Conservation (phyloP, 2,888 invertebrate species). For the Conomelus anceps region DNA sequence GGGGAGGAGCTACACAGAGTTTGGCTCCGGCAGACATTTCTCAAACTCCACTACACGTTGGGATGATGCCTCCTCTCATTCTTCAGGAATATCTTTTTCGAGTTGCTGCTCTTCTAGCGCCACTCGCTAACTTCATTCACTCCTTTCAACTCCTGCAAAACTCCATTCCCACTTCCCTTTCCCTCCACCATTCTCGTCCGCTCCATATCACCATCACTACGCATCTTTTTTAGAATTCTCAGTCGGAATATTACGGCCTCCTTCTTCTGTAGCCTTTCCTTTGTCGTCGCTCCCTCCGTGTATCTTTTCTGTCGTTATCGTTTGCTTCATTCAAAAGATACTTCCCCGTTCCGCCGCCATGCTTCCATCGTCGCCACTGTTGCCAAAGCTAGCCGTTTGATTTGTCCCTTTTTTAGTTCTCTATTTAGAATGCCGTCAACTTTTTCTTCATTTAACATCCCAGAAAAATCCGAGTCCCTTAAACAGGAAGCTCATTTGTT, state of each 20-base stretch:
- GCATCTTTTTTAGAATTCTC: not conserved
- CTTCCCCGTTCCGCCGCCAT: not conserved
- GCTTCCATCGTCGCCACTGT: not conserved
- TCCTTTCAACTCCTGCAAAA: not conserved
- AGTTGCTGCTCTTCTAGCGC: not conserved
- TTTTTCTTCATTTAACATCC: not conserved
- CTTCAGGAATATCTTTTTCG: not conserved
- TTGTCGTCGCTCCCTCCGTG: not conserved
- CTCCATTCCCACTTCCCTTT: not conserved
- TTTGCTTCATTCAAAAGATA: not conserved
- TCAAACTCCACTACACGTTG: not conserved
- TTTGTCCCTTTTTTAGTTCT: not conserved
- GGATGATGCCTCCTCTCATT: not conserved
- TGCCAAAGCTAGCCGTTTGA: not conserved
- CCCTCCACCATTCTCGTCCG: not conserved
- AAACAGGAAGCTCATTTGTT: too few relatives aligned
- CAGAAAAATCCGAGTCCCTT: too few relatives aligned
- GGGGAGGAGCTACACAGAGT: too few relatives aligned
- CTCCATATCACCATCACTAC: not conserved
- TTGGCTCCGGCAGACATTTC: not conserved
- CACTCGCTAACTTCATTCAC: not conserved
- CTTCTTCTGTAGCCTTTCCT: conserved; percentile 3
- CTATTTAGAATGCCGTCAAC: not conserved
- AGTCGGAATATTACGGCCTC: not conserved
- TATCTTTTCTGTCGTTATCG: conserved; percentile 1